Conservation (phyloP, 1,140 invertebrate genomes). For the Drosophila virilis region DNA sequence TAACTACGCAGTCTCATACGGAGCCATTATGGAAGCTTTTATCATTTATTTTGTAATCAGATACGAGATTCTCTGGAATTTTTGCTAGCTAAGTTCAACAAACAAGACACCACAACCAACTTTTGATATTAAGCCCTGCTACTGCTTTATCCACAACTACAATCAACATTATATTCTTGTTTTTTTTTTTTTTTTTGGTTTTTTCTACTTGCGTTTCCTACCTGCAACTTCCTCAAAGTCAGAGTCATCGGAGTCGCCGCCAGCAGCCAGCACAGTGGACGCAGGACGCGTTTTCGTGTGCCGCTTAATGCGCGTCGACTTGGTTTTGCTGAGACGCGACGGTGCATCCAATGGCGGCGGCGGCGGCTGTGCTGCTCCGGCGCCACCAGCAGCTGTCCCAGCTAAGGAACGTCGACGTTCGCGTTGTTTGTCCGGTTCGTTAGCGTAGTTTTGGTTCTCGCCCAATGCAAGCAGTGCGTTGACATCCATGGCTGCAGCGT, state of each 20-base stretch:
- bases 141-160: slow-evolving; percentile 7
- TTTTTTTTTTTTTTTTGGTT: too few species aligned
- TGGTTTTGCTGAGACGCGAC: slow-evolving; percentile 72
- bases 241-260: slow-evolving; percentile 86
- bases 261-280: slow-evolving; percentile 67
- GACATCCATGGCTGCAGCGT: slow-evolving; percentile 73
- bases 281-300: slow-evolving; percentile 75
- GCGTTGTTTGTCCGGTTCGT: slow-evolving; percentile 39
- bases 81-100: slow-evolving; percentile 55
- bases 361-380: slow-evolving; percentile 1
- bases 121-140: slow-evolving; percentile 43
- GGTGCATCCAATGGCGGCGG: slow-evolving; percentile 56
- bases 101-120: slow-evolving; percentile 63
- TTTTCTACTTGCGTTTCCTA: slow-evolving; percentile 83
- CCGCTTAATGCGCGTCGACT: slow-evolving; percentile 75
- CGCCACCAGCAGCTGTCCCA: not conserved
- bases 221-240: slow-evolving; percentile 88
- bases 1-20: slow-evolving; percentile 80
- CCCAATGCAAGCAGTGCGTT: slow-evolving; percentile 84
- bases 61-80: slow-evolving; percentile 51
- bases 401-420: slow-evolving; percentile 11
- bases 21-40: slow-evolving; percentile 78
- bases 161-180: not conserved
- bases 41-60: slow-evolving; percentile 53
- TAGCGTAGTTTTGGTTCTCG: slow-evolving; percentile 80